Conservation (phyloP, 1,140 invertebrate species). For the Pentalonia nigronervosa region DNA sequence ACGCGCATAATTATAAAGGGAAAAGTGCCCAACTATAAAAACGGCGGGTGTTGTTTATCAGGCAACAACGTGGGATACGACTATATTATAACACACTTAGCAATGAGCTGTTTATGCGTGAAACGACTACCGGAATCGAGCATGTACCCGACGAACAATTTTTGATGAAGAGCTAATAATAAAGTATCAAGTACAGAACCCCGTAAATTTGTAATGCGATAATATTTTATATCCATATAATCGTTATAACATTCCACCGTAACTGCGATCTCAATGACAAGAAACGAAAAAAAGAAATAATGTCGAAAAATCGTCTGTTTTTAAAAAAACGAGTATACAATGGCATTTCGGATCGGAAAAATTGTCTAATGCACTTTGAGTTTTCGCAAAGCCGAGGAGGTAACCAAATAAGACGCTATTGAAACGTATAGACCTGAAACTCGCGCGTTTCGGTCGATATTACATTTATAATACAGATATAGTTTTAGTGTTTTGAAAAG, state of each 20-base stretch:
- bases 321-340: neutral
- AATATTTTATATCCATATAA: neutral
- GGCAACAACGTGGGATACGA: neutral
- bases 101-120: neutral
- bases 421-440: neutral
- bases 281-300: neutral
- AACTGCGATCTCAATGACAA: neutral
- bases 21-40: neutral
- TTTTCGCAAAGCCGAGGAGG: neutral
- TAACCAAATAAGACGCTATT: neutral
- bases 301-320: neutral
- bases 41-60: neutral
- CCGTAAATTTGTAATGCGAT: neutral
- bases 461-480: neutral
- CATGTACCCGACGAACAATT: neutral
- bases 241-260: neutral
- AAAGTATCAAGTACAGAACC: neutral
- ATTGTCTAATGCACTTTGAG: neutral
- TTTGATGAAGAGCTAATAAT: constrained; percentile 5
- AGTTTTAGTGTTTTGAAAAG: neutral
- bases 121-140: neutral
- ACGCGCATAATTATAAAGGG: neutral
- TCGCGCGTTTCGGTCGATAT: neutral
- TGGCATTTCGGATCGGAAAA: neutral
- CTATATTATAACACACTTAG: neutral